These are phyloP conservation scores for Gorsachius magnificus DNA, from an alignment of 2,797 vertebrate species.

Conservation along the genomic window DNA sequence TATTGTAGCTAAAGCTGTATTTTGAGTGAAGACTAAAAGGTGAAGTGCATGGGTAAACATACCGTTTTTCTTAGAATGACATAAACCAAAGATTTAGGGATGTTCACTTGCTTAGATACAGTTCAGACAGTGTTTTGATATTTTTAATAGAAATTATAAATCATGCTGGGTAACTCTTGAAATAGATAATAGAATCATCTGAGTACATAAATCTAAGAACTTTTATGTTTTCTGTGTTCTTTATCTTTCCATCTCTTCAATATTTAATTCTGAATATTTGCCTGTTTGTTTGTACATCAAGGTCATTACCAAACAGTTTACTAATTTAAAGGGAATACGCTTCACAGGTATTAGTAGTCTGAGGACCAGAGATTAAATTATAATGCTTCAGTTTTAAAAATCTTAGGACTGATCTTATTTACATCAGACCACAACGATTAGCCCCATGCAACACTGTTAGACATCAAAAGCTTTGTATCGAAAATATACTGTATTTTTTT, in stretches of 20 bases:
- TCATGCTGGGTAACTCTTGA: background rate
- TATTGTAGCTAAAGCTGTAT: background rate
- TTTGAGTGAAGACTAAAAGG: background rate
- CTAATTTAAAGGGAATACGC: background rate
- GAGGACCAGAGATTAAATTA: background rate
- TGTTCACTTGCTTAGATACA: background rate
- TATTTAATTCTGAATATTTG: background rate
- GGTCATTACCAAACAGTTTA: background rate
- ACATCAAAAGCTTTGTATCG: background rate
- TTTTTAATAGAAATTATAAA: slow-evolving; percentile 26
- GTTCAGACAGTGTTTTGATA: background rate
- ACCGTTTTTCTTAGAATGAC: background rate
- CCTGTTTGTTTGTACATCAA: background rate
- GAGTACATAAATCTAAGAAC: background rate
- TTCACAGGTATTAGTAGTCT: background rate
- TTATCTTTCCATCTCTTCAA: background rate
- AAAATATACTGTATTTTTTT: background rate
- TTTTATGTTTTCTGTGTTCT: background rate
- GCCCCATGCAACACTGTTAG: background rate
- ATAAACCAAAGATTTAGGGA: background rate
- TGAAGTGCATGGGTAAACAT: background rate
- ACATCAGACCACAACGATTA: background rate
- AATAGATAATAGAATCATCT: background rate
- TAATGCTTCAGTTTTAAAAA: background rate
- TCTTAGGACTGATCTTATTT: background rate